Conservation (phyloP, 2,113 vertebrate species). For the Cichladusa arquata region DNA sequence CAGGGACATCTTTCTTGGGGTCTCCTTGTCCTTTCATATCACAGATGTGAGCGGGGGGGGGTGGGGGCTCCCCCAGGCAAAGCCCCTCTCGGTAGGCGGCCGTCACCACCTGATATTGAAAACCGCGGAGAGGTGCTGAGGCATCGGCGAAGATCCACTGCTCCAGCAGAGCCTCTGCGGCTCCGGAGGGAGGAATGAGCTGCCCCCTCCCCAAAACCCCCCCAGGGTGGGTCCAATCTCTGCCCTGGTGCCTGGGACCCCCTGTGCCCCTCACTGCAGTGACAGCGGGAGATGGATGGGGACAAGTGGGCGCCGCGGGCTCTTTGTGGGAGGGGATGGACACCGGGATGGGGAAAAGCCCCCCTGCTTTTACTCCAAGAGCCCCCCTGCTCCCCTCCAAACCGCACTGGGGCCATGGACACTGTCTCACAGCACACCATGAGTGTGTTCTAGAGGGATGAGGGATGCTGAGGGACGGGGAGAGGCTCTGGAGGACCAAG, state of each 20-base stretch:
- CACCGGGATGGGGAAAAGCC: rapidly evolving
- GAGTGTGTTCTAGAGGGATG: rapidly evolving
- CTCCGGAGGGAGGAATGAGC: rapidly evolving
- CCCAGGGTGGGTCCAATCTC: not conserved
- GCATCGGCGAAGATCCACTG: rapidly evolving
- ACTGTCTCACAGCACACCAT: rapidly evolving
- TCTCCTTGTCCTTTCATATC: not conserved
- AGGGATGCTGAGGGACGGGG: not conserved
- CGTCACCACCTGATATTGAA: not conserved
- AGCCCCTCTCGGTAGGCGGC: rapidly evolving
- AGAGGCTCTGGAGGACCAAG: not conserved
- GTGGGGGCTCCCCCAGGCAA: not conserved
- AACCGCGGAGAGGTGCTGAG: rapidly evolving
- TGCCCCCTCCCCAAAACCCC: not conserved
- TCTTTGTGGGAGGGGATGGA: rapidly evolving
- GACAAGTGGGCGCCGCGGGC: rapidly evolving
- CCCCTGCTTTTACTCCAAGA: no score
- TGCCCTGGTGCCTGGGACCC: not conserved
- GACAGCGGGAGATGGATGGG: not conserved
- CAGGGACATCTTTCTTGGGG: not conserved
- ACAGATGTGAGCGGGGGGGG: rapidly evolving
- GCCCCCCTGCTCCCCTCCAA: rapidly evolving
- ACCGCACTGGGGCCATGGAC: rapidly evolving
- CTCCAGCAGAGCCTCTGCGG: rapidly evolving
- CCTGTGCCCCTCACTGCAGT: rapidly evolving